Evolutionary conservation across 2,113 vertebrate species (phyloP).

Genomic region (Macquaria ambigua): DNA sequence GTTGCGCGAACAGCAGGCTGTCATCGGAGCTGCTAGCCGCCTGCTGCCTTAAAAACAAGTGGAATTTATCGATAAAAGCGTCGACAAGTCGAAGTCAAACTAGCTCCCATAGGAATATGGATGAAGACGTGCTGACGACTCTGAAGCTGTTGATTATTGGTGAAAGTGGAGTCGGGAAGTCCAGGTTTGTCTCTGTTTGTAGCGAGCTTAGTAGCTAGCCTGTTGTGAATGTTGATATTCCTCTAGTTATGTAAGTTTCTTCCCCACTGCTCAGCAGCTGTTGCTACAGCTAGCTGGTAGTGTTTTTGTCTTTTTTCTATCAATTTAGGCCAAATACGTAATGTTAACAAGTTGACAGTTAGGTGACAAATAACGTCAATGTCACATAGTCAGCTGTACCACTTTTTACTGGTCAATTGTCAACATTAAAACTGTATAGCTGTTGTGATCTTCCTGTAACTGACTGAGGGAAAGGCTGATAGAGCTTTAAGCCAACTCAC

Average conservation of each 20-base stretch:
- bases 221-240: constrained; percentile 66
- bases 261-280: neutral
- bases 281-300: neutral
- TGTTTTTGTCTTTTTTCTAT: neutral
- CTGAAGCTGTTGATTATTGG: constrained; percentile 97
- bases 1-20: constrained; percentile 42
- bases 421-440: neutral
- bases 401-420: neutral
- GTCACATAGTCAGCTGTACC: neutral
- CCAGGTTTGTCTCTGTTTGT: constrained; percentile 86
- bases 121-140: constrained; percentile 96
- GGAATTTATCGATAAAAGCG: neutral
- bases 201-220: constrained; percentile 50
- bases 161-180: constrained; percentile 97
- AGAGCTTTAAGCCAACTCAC: neutral
- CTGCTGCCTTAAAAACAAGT: constrained; percentile 42
- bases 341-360: neutral
- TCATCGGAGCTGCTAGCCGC: constrained; percentile 46
- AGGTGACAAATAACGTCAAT: neutral
- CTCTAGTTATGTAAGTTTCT: constrained; percentile 51
- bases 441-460: neutral
- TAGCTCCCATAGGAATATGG: constrained; percentile 82
- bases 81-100: neutral
- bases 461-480: neutral
- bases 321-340: neutral